Base-by-base conservation (phyloP, 2,888 invertebrate species). In the Tipula confusa region DNA sequence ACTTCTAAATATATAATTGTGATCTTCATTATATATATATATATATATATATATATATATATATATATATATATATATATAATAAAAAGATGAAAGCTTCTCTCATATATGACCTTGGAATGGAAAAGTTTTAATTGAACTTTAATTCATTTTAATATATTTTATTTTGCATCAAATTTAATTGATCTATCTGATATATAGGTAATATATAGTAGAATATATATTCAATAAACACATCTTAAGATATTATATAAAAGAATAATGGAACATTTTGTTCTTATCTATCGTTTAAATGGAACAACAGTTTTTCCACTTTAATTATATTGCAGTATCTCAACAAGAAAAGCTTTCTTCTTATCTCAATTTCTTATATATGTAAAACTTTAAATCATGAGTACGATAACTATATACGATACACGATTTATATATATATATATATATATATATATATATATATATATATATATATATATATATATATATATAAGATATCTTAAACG, bases 291-390 rank as follows among this genome's bases (percentile, higher is more conserved):
- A 24, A 24, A 1, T 64, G 24, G 24, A 24, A 64, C 11, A 64
- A 18, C 64, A 64, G 15, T 6, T 64, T 64, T 64, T 64, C 64
- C 64, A 64, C 64, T 64, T 64, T 64, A 64, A 64, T 11, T 64
- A 64, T 64, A 64, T 64, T 64, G 64, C 64, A 64, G 64, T 64
- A 64, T 64, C 64, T 24, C 64, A 64, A 64, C 24, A 64, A 64
- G 9, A n/a, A 64, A 9, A 64, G 18, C 7, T 24, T 18, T 24
- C 64, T 64, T 64, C 24, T 64, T 64, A 64, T 64, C 64, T 64
- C 43, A 15, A 15, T 2, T 43, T 43, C 15, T 43, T 15, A 5
- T 43, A 43, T 43, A 43, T 43, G 15, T 43, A 64, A 64, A 64
- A 64, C 64, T 64, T 64, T 64, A 64, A 64, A 64, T 24, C 64